Evolutionary conservation across 2,888 invertebrate genomes (phyloP).

Genomic region (Phengaris alcon): DNA sequence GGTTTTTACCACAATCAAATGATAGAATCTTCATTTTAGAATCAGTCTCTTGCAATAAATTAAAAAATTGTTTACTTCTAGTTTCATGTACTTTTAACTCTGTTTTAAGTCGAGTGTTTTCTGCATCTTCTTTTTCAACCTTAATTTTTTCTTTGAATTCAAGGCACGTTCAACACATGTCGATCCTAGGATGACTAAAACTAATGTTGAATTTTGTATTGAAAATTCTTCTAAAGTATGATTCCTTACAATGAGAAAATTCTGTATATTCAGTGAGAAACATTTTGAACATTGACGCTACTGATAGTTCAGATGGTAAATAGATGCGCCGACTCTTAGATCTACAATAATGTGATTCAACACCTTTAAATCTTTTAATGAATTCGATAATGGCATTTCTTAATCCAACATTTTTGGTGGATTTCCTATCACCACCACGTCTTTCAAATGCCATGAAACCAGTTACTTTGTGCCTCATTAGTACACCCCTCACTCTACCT

Average conservation of each 20-base stretch:
- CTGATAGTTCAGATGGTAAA: slow-evolving; percentile 35
- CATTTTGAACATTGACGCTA: slow-evolving; percentile 39
- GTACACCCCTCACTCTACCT: slow-evolving; percentile 30
- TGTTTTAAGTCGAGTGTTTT: slow-evolving; percentile 23
- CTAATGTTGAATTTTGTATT: slow-evolving; percentile 34
- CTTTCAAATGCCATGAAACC: slow-evolving; percentile 30
- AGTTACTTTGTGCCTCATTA: slow-evolving; percentile 30
- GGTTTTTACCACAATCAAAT: slow-evolving; percentile 36
- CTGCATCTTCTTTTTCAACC: slow-evolving; percentile 33
- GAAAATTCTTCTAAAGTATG: slow-evolving; percentile 37
- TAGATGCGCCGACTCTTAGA: slow-evolving; percentile 37
- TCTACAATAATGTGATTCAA: slow-evolving; percentile 38
- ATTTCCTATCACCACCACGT: slow-evolving; percentile 31
- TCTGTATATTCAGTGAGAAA: slow-evolving; percentile 35
- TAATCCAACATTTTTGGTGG: slow-evolving; percentile 34
- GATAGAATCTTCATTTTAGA: slow-evolving; percentile 33
- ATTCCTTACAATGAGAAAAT: slow-evolving; percentile 35
- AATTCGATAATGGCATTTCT: slow-evolving; percentile 33
- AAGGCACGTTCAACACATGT: slow-evolving; percentile 35
- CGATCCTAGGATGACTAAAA: slow-evolving; percentile 33
- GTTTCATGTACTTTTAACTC: slow-evolving; percentile 27
- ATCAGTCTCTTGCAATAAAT: slow-evolving; percentile 30
- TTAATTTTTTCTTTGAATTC: slow-evolving; percentile 37
- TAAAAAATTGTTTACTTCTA: slow-evolving; percentile 24
- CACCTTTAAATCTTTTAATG: slow-evolving; percentile 39